Evolutionary conservation across 2,113 vertebrate species (phyloP).

Genomic region (Cavia porcellus): DNA sequence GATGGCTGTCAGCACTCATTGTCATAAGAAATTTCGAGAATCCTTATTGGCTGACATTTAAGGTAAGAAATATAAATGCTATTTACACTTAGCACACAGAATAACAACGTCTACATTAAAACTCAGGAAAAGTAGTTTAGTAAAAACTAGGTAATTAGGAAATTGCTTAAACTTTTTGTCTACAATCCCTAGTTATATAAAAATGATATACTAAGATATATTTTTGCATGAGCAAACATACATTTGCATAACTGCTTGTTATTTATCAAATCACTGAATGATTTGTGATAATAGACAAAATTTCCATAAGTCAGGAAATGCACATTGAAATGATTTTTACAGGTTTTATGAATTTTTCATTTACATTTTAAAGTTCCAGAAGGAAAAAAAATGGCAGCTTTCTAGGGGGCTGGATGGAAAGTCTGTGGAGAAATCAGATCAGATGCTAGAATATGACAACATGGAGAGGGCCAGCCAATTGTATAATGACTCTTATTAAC

Average conservation of each 20-base stretch:
- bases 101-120: background rate
- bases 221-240: no score
- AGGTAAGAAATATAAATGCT: background rate
- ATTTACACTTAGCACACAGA: background rate
- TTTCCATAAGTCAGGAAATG: background rate
- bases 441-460: no score
- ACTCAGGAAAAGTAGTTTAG: background rate
- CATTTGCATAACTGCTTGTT: background rate
- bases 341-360: background rate
- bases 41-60: background rate
- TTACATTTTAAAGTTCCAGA: background rate
- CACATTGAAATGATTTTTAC: background rate
- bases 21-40: background rate
- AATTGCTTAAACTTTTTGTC: background rate
- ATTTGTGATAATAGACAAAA: background rate
- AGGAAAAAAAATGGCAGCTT: no score
- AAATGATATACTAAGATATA: background rate
- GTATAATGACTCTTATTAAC: no score
- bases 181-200: background rate
- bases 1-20: background rate
- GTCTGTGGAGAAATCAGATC: no score
- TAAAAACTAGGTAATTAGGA: background rate
- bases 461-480: no score
- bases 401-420: no score
- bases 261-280: background rate